Conservation (phyloP, 2,113 vertebrate genomes). For the Oplegnathus fasciatus region DNA sequence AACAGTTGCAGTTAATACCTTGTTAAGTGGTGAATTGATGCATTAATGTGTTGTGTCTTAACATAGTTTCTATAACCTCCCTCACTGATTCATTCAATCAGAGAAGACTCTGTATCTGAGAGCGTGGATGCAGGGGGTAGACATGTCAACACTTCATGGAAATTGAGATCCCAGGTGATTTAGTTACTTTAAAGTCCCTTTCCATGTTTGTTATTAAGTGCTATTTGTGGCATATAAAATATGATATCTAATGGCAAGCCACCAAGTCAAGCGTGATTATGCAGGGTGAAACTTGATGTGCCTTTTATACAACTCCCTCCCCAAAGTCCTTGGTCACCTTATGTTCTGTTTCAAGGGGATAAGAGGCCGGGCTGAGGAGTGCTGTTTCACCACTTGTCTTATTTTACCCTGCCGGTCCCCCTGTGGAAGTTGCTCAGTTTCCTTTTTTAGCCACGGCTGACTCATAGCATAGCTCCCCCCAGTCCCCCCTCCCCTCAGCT, state of each 20-base stretch:
- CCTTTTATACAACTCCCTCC: slow-evolving; percentile 34
- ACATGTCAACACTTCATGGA: background rate
- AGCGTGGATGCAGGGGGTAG: background rate
- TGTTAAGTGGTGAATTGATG: slow-evolving; percentile 32
- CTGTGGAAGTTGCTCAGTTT: slow-evolving; percentile 67
- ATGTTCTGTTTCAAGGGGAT: slow-evolving; percentile 46
- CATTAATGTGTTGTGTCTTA: background rate
- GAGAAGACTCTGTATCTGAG: background rate
- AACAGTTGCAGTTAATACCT: slow-evolving; percentile 20
- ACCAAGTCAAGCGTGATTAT: slow-evolving; percentile 2
- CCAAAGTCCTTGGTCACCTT: slow-evolving; percentile 53
- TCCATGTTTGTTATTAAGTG: slow-evolving; percentile 13
- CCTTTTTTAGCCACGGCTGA: slow-evolving; percentile 82
- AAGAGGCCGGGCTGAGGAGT: slow-evolving; percentile 48
- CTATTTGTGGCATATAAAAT: slow-evolving; percentile 13
- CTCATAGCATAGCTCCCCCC: slow-evolving; percentile 66
- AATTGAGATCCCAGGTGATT: background rate
- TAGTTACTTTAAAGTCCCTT: background rate
- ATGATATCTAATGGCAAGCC: background rate
- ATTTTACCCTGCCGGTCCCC: slow-evolving; percentile 66
- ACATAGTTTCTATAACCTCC: background rate
- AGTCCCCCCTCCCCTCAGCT: background rate
- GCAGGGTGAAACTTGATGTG: slow-evolving; percentile 41
- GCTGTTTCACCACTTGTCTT: slow-evolving; percentile 74
- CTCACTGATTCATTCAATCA: slow-evolving; percentile 12